Evolutionary conservation across 2,797 vertebrate genomes (phyloP).

Genomic region (Poecile montanus): DNA sequence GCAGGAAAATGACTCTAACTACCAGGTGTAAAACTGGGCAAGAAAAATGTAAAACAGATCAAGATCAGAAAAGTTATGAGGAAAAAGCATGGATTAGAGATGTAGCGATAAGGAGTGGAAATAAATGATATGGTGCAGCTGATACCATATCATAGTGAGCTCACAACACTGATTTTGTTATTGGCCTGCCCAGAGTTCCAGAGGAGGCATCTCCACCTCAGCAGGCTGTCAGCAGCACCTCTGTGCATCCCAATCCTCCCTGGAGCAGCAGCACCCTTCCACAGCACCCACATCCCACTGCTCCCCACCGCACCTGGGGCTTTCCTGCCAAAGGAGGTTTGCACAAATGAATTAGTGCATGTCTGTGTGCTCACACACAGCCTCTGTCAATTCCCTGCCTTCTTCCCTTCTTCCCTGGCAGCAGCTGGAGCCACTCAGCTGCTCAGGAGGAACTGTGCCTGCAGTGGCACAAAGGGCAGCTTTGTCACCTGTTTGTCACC

Average conservation of each 20-base stretch:
- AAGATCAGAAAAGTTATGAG: background rate
- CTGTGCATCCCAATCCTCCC: background rate
- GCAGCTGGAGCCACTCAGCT: background rate
- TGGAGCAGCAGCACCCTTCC: background rate
- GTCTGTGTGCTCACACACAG: fast-evolving
- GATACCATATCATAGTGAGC: background rate
- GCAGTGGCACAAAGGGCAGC: background rate
- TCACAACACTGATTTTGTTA: background rate
- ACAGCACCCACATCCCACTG: fast-evolving
- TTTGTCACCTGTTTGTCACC: background rate
- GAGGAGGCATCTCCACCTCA: background rate
- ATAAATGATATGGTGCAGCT: background rate
- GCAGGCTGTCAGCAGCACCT: background rate
- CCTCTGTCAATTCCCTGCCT: background rate
- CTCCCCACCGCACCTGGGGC: background rate
- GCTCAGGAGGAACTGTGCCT: background rate
- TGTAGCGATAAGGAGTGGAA: background rate
- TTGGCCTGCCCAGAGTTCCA: background rate
- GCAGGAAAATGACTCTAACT: background rate
- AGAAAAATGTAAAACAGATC: background rate
- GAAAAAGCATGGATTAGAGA: background rate
- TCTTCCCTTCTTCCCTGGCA: fast-evolving
- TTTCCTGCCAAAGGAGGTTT: background rate
- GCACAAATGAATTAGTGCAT: fast-evolving
- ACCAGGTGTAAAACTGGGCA: background rate